These are phyloP conservation scores for Anadara kagoshimensis DNA, from an alignment of 1,140 invertebrate genomes.

Conservation along the genomic window DNA sequence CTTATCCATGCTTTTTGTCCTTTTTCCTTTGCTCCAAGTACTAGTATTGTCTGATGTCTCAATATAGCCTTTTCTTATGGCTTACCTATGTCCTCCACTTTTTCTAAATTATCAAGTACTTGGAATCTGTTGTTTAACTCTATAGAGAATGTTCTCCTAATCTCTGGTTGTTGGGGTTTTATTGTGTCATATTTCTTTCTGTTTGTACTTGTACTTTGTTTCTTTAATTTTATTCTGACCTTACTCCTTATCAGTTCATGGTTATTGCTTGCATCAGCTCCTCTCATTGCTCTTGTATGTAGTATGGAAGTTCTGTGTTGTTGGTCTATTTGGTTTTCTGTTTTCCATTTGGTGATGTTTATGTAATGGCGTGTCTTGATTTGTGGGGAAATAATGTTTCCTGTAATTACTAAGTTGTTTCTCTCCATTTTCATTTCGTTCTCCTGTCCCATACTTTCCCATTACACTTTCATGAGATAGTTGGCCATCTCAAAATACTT, in stretches of 20 bases:
- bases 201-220: background rate
- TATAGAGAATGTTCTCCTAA: constrained; percentile 24
- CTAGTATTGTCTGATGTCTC: no score
- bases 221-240: constrained; percentile 21
- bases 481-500: no score
- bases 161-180: constrained; percentile 20
- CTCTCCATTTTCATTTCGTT: constrained; percentile 42
- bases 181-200: constrained; percentile 16
- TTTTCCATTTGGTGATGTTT: constrained; percentile 31
- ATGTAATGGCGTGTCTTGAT: no score
- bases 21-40: constrained; percentile 27
- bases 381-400: no score
- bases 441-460: constrained; percentile 34
- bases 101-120: constrained; percentile 12
- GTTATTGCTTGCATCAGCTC: constrained; percentile 20
- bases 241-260: no score
- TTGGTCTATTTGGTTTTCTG: constrained; percentile 40
- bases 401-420: constrained; percentile 66
- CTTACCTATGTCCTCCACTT: constrained; percentile 14
- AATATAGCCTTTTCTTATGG: constrained; percentile 19
- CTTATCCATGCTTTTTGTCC: constrained; percentile 29
- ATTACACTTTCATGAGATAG: constrained; percentile 39
- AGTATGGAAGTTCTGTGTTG: constrained; percentile 27
- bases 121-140: no score
- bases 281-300: constrained; percentile 28